phyloP scores from a whole-genome alignment of 2,888 invertebrate species.

The Stenurella melanura region DNA sequence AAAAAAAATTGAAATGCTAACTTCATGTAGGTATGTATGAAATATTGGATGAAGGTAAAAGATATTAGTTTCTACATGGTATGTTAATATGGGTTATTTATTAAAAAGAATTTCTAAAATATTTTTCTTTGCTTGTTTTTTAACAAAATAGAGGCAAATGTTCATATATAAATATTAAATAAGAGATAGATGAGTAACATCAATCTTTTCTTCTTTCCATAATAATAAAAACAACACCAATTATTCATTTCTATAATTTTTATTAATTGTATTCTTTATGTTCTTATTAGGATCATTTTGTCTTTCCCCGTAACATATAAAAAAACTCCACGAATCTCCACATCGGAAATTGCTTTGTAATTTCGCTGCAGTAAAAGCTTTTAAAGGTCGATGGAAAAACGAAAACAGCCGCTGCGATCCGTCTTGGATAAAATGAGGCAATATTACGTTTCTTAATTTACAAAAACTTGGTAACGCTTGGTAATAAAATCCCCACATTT shows the following conservation, averaged over 20 bases:
- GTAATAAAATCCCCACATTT: background rate
- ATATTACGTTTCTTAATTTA: conserved; percentile 7
- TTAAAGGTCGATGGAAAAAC: background rate
- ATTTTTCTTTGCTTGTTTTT: too few species aligned
- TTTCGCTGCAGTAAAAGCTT: background rate
- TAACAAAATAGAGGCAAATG: too few species aligned
- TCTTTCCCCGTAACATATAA: background rate
- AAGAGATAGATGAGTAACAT: too few species aligned
- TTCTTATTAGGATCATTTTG: background rate
- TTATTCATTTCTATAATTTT: background rate
- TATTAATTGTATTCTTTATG: background rate
- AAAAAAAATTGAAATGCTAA: too few species aligned
- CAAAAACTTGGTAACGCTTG: conserved; percentile 4
- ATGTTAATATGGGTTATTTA: too few species aligned
- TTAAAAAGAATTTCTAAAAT: too few species aligned
- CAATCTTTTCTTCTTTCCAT: too few species aligned
- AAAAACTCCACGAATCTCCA: background rate
- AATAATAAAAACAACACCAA: too few species aligned
- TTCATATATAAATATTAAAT: too few species aligned
- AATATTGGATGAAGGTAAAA: too few species aligned
- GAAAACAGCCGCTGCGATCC: conserved; percentile 1
- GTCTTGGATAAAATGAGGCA: conserved; percentile 3
- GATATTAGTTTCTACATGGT: too few species aligned
- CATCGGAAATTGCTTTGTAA: conserved; percentile 3
- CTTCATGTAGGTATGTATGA: too few species aligned